These are phyloP conservation scores for Drosophila differens DNA, from an alignment of 2,888 invertebrate species.

Conservation along the genomic window DNA sequence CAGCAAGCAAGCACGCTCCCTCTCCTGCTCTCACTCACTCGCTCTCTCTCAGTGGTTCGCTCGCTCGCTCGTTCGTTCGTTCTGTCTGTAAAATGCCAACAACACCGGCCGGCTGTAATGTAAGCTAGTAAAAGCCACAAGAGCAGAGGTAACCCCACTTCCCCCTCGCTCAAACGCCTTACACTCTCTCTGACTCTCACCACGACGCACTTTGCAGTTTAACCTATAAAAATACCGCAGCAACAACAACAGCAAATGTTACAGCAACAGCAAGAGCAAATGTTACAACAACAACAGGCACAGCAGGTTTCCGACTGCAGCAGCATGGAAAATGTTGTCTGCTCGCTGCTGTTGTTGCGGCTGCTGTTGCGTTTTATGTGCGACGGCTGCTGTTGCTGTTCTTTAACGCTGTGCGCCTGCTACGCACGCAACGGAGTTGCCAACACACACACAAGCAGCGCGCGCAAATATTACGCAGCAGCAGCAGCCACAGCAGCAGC, in stretches of 20 bases:
- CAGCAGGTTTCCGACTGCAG: slow-evolving; percentile 49
- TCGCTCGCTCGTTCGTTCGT: neutral
- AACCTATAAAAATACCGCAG: slow-evolving; percentile 79
- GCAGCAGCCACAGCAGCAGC: slow-evolving; percentile 11
- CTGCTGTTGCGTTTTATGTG: slow-evolving; percentile 20
- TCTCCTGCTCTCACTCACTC: neutral
- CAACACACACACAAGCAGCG: slow-evolving; percentile 67
- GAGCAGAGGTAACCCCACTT: slow-evolving; percentile 12
- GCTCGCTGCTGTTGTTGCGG: slow-evolving; percentile 13
- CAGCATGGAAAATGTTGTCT: slow-evolving; percentile 39
- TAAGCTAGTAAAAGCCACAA: slow-evolving; percentile 69
- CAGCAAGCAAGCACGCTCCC: neutral
- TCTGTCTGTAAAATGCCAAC: slow-evolving; percentile 57
- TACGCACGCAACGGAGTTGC: slow-evolving; percentile 73
- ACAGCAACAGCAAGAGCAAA: slow-evolving; percentile 43
- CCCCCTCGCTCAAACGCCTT: slow-evolving; percentile 2
- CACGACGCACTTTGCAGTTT: slow-evolving; percentile 73
- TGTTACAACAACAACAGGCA: slow-evolving; percentile 33
- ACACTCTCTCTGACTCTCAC: slow-evolving; percentile 6
- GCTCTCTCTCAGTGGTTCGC: slow-evolving; percentile 15
- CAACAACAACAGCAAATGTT: slow-evolving; percentile 51
- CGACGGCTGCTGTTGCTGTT: slow-evolving; percentile 32
- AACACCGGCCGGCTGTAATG: slow-evolving; percentile 78
- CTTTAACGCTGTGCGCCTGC: slow-evolving; percentile 69
- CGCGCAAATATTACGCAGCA: slow-evolving; percentile 25